Percentiles rank a stretch among this genome's conserved stretches.
Conservation (phyloP, 2,113 vertebrate species). For the Delphinus delphis region DNA sequence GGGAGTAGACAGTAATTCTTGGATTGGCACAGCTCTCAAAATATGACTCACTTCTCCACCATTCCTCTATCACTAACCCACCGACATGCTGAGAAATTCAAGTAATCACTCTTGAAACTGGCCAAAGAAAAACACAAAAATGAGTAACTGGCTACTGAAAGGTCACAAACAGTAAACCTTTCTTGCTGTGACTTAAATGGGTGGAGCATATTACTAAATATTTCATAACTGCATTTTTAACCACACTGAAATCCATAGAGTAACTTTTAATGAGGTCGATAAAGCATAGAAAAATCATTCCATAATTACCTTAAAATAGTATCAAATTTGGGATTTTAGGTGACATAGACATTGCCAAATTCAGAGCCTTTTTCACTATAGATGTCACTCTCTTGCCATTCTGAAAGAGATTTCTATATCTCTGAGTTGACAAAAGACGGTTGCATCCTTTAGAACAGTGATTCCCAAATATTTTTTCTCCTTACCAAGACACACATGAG, state of each 20-base stretch:
- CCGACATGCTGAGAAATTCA: slow-evolving; percentile 13
- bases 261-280: not conserved
- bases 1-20: not conserved
- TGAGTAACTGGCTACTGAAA: not conserved
- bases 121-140: not conserved
- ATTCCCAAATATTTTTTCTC: not conserved
- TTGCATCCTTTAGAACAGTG: not conserved
- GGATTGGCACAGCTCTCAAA: not conserved
- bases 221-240: slow-evolving; percentile 12
- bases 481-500: not conserved
- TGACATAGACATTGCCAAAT: not conserved
- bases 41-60: not conserved
- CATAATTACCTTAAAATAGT: not conserved
- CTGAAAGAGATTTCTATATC: not conserved
- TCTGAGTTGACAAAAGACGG: slow-evolving; percentile 11
- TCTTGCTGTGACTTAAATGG: not conserved
- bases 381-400: not conserved
- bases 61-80: not conserved
- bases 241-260: not conserved
- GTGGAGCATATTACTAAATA: not conserved
- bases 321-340: not conserved
- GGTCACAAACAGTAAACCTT: not conserved
- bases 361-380: not conserved
- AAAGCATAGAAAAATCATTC: slow-evolving; percentile 22
- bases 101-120: not conserved